Base-by-base conservation (phyloP, 2,888 invertebrate species). In the Drosophila recens region DNA sequence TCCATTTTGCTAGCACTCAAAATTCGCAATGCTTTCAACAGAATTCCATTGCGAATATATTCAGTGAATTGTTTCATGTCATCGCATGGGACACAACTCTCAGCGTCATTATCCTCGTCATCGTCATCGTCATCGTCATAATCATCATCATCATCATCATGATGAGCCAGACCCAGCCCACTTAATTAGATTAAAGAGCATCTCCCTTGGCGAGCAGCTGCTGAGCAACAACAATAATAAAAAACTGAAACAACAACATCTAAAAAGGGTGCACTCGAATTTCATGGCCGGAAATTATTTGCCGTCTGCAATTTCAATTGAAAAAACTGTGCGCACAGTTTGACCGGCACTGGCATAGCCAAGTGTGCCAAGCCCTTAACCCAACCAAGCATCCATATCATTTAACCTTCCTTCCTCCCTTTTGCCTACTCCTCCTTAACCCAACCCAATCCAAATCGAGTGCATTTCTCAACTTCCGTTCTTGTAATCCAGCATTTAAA, bases 221-320 rank as follows among this genome's bases (percentile, higher is more conserved):
- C 38, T 49, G 51, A 53, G n/a, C n/a, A 45, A 45, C 10, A 54
- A 27, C 23, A 36, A 48, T 23, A 23, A 20, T 23, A 27, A n/a
- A 46, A 30, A 20, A 43, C 23, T 52, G 33, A 45, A 49, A 40
- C 38, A 49, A 57, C 17, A 61, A n/a, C 30, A 17, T 5, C 20
- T 30, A 4, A 34, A 70, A 79, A 79, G 83, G 89, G 87, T 75
- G 89, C 79, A 83, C 86, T 86, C 87, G 64, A 86, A 88, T 88
- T 86, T 83, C 80, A 83, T 69, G 72, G 64, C 89, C 87, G 83
- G 83, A 84, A 88, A 88, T 84, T 80, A 87, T 84, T 78, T 69
- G 79, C 67, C 71, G 83, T 84, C 83, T 84, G 83, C 87, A 80
- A 78, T 86, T 84, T 84, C 89, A 84, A 84, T 84, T 84, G 63